Evolutionary conservation across 2,797 vertebrate genomes (phyloP).

Genomic region (Forpus xanthops): DNA sequence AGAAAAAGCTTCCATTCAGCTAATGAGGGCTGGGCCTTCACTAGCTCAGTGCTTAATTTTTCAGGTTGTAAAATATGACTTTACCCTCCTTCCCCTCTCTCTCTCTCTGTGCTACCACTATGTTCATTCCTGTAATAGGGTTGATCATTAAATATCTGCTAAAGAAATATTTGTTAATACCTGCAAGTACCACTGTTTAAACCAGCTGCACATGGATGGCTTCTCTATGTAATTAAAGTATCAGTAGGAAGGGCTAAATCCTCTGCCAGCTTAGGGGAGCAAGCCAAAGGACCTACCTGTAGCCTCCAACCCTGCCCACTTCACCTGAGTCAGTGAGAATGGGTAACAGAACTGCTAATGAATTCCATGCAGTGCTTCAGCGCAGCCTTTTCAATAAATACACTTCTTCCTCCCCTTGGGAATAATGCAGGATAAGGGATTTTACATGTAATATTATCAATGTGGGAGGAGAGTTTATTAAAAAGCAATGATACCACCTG

Average conservation of each 20-base stretch:
- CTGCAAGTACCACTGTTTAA: not conserved
- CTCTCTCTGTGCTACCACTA: conserved; percentile 32
- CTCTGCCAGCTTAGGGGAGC: not conserved
- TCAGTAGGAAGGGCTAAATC: not conserved
- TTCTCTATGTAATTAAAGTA: not conserved
- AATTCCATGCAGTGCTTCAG: conserved; percentile 35
- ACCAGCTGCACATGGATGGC: not conserved
- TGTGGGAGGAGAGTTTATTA: conserved; percentile 69
- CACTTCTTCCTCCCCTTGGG: conserved; percentile 30
- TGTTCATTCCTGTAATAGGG: conserved; percentile 57
- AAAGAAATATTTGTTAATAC: conserved; percentile 46
- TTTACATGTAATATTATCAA: conserved; percentile 53
- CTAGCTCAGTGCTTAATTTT: conserved; percentile 86
- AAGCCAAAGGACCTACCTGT: not conserved
- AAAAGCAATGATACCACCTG: conserved; percentile 73
- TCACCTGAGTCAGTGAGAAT: not conserved
- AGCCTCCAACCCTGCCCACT: not conserved
- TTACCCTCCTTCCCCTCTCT: conserved; percentile 42
- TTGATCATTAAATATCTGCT: conserved; percentile 64
- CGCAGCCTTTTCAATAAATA: conserved; percentile 41
- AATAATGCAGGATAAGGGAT: conserved; percentile 48
- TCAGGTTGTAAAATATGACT: conserved; percentile 77
- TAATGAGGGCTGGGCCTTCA: conserved; percentile 94
- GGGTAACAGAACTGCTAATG: not conserved
- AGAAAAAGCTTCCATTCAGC: conserved; percentile 93